phyloP scores from a whole-genome alignment of 1,140 invertebrate species.

The Cherax destructor region DNA sequence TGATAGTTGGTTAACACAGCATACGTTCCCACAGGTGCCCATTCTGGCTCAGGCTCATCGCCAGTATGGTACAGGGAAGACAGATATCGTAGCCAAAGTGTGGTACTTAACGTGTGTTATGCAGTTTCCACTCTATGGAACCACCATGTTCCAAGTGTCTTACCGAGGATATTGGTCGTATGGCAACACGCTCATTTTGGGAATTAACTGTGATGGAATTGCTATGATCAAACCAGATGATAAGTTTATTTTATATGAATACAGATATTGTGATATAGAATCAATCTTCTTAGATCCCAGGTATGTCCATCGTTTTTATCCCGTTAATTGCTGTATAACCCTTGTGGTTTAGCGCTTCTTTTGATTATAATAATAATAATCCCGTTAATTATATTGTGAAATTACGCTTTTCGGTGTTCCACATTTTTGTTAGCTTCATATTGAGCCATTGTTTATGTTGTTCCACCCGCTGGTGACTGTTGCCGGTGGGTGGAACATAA shows the following conservation, averaged over 20 bases:
- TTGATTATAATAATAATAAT: too few species aligned
- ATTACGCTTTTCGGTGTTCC: too few species aligned
- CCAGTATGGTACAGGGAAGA: slow-evolving; percentile 92
- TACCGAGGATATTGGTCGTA: slow-evolving; percentile 95
- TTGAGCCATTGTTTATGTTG: too few species aligned
- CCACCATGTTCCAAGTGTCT: slow-evolving; percentile 92
- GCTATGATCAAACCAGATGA: slow-evolving; percentile 91
- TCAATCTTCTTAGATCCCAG: slow-evolving; percentile 92
- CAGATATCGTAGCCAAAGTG: slow-evolving; percentile 93
- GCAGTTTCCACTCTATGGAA: slow-evolving; percentile 97
- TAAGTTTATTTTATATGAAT: slow-evolving; percentile 92
- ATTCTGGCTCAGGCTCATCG: slow-evolving; percentile 90
- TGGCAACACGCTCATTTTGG: slow-evolving; percentile 84
- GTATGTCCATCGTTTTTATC: slow-evolving; percentile 13
- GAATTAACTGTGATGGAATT: slow-evolving; percentile 93
- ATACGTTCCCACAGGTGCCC: slow-evolving; percentile 78
- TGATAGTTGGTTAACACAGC: too few species aligned
- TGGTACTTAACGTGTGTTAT: slow-evolving; percentile 96
- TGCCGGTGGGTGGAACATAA: too few species aligned
- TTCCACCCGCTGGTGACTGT: too few species aligned
- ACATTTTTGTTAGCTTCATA: too few species aligned
- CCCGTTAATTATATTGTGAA: too few species aligned
- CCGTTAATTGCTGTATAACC: too few species aligned
- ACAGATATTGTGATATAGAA: slow-evolving; percentile 90
- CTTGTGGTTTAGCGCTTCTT: too few species aligned